Percentiles rank a stretch among this genome's conserved stretches.
Conservation (phyloP, 2,888 invertebrate genomes). For the Aromia moschata region DNA sequence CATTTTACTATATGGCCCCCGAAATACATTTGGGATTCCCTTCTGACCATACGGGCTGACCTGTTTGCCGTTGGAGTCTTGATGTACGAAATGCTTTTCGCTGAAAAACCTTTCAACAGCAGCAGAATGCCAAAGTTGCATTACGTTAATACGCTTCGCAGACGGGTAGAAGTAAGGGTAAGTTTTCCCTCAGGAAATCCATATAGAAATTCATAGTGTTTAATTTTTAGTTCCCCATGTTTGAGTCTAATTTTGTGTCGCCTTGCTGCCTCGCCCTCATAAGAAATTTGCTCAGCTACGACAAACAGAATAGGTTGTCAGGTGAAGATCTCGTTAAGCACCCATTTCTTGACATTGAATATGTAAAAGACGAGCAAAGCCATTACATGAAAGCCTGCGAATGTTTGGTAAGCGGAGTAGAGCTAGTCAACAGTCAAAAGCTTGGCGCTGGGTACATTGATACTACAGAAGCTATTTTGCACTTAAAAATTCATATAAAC, state of each 20-base stretch:
- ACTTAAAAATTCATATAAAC: slow-evolving; percentile 27
- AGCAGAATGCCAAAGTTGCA: slow-evolving; percentile 1
- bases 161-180: slow-evolving; percentile 18
- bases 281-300: slow-evolving; percentile 26
- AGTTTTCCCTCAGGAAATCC: slow-evolving; percentile 3
- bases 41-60: slow-evolving; percentile 36
- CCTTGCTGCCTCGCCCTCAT: slow-evolving; percentile 23
- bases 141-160: slow-evolving; percentile 21
- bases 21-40: slow-evolving; percentile 38
- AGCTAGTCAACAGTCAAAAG: slow-evolving; percentile 4
- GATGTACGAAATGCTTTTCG: slow-evolving; percentile 38
- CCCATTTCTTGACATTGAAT: slow-evolving; percentile 15
- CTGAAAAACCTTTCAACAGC: slow-evolving; percentile 23
- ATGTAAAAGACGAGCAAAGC: background rate
- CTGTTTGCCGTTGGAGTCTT: slow-evolving; percentile 42
- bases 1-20: slow-evolving; percentile 42
- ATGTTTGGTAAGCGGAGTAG: slow-evolving; percentile 21
- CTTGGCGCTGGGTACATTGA: slow-evolving; percentile 29
- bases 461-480: slow-evolving; percentile 25
- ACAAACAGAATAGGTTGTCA: slow-evolving; percentile 23
- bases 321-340: slow-evolving; percentile 15
- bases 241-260: slow-evolving; percentile 4
- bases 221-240: slow-evolving; percentile 24
- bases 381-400: slow-evolving; percentile 27
- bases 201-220: background rate